phyloP scores from a whole-genome alignment of 2,797 vertebrate genomes.

The Vespertilio murinus region DNA sequence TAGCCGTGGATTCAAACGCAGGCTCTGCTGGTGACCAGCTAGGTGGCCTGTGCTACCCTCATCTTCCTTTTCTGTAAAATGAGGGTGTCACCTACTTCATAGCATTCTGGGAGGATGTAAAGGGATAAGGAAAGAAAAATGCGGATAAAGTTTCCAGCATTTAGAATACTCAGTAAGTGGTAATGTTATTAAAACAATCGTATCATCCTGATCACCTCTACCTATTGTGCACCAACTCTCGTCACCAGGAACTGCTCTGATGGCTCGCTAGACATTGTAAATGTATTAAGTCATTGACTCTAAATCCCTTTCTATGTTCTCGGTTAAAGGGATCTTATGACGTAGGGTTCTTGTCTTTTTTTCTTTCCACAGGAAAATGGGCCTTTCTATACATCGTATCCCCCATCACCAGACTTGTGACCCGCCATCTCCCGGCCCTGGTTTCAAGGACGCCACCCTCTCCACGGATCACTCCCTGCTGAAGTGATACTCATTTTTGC shows the following conservation, averaged over 20 bases:
- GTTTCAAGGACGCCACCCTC: constrained; percentile 70
- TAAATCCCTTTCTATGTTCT: not conserved
- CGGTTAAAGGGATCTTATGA: not conserved
- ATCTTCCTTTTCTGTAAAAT: not conserved
- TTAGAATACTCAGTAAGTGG: not conserved
- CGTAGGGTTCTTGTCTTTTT: constrained; percentile 15
- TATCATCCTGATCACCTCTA: not conserved
- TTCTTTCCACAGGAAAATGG: constrained; percentile 90
- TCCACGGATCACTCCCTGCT: constrained; percentile 74
- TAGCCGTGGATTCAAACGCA: not conserved
- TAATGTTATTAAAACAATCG: not conserved
- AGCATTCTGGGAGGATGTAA: not conserved
- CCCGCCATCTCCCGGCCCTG: constrained; percentile 67
- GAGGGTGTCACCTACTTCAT: not conserved
- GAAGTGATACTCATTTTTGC: constrained; percentile 80
- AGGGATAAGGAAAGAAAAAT: not conserved
- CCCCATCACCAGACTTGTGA: constrained; percentile 92
- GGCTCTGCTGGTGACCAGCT: not conserved
- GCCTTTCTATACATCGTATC: constrained; percentile 86
- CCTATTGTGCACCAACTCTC: not conserved
- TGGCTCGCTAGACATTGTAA: not conserved
- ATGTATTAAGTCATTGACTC: accelerated
- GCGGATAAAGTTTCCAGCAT: not conserved
- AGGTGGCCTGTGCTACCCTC: not conserved
- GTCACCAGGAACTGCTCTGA: no score